phyloP scores from a whole-genome alignment of 2,797 vertebrate genomes.

The Corythornis leucogaster region DNA sequence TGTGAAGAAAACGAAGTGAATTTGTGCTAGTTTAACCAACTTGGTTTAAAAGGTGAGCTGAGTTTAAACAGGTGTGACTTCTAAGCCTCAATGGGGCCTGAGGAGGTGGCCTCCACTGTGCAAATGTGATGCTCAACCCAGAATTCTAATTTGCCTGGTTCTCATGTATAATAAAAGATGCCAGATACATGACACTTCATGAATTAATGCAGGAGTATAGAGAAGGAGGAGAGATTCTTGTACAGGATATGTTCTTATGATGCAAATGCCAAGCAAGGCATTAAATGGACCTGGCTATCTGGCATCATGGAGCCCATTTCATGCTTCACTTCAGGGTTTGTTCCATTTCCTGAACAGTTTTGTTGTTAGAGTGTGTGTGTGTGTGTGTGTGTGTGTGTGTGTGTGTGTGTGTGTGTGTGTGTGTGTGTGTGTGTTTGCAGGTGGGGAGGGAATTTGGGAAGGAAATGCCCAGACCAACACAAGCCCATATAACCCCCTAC shows the following conservation, averaged over 20 bases:
- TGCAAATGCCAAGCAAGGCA: constrained; percentile 40
- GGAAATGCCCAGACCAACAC: not conserved
- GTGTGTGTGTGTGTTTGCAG: fast-evolving
- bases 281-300: not conserved
- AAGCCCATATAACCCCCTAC: fast-evolving
- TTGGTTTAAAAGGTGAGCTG: not conserved
- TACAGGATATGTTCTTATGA: constrained; percentile 19
- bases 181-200: constrained; percentile 44
- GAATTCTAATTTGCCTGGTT: constrained; percentile 17
- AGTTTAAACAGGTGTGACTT: not conserved
- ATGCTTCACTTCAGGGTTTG: constrained; percentile 1
- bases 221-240: not conserved
- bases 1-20: not conserved
- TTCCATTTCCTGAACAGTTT: not conserved
- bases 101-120: not conserved
- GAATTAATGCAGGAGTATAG: constrained; percentile 57
- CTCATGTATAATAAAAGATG: constrained; percentile 49
- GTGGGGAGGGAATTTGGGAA: not conserved
- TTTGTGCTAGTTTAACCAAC: not conserved
- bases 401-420: not conserved
- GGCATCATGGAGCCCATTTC: constrained; percentile 12
- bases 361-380: not conserved
- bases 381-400: not conserved
- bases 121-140: not conserved
- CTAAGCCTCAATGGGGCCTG: not conserved